phyloP scores from a whole-genome alignment of 2,113 vertebrate genomes.

The Odocoileus hemionus region DNA sequence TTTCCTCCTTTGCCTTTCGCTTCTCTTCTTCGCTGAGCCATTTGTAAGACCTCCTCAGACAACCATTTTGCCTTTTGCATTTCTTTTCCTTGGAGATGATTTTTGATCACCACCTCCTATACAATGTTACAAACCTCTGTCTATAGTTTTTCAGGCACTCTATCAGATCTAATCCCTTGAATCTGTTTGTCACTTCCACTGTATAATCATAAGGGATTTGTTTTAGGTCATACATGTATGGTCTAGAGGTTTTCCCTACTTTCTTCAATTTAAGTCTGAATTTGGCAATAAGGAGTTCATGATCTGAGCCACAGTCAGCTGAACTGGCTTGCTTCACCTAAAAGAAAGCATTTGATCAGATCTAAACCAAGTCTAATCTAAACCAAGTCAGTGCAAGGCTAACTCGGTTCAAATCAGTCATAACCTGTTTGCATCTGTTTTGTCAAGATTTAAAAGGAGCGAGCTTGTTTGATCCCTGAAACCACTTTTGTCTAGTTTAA shows the following conservation, averaged over 20 bases:
- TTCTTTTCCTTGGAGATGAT: not conserved
- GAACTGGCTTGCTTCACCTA: not conserved
- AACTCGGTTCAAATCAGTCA: not conserved
- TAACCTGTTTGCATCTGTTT: not conserved
- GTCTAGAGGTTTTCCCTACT: not conserved
- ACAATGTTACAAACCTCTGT: not conserved
- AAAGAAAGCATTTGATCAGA: not conserved
- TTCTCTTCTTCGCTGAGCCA: not conserved
- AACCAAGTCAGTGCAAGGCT: not conserved
- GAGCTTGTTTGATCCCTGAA: not conserved
- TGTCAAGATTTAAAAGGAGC: not conserved
- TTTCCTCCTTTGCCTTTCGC: not conserved
- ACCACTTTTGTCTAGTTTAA: not conserved
- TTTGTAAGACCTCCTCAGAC: not conserved
- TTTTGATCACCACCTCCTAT: not conserved
- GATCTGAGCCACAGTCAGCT: not conserved
- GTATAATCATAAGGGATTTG: not conserved
- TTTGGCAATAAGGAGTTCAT: not conserved
- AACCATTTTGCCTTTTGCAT: not conserved
- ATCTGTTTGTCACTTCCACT: not conserved
- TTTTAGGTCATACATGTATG: not conserved
- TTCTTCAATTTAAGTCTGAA: not conserved
- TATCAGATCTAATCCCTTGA: not conserved
- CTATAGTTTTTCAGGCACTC: not conserved
- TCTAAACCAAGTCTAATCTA: not conserved